These are phyloP conservation scores for Valencia hispanica DNA, from an alignment of 2,797 vertebrate genomes.

Conservation along the genomic window DNA sequence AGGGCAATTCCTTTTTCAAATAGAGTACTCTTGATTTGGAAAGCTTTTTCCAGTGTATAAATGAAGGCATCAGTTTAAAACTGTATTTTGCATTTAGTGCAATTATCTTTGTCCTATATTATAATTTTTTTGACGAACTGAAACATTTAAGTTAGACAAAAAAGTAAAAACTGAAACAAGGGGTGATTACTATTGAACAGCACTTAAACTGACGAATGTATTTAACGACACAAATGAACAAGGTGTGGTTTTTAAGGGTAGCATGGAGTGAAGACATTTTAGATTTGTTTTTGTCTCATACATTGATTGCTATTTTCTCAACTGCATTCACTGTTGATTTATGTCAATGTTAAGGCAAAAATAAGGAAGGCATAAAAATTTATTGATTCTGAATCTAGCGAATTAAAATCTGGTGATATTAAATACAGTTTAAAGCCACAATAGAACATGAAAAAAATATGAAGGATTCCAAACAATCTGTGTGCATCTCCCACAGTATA, in stretches of 20 bases:
- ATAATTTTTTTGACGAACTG: neutral
- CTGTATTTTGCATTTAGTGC: neutral
- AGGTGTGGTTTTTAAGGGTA: conserved; percentile 21
- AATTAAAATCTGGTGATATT: conserved; percentile 16
- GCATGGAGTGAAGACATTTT: neutral
- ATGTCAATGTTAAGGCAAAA: neutral
- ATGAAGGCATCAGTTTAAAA: neutral
- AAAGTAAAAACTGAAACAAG: too few species aligned
- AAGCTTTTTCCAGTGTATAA: neutral
- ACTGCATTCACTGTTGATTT: neutral
- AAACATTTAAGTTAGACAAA: neutral
- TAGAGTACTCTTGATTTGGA: too few species aligned
- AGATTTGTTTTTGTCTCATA: neutral
- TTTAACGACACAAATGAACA: conserved; percentile 41
- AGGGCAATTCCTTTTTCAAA: neutral
- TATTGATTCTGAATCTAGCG: neutral
- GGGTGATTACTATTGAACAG: too few species aligned
- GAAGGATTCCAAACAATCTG: neutral
- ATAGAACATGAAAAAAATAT: neutral
- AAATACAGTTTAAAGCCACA: conserved; percentile 8
- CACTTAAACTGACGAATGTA: conserved; percentile 73
- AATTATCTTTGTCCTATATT: neutral
- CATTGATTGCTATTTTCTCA: neutral
- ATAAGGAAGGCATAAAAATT: neutral
- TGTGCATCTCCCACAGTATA: neutral